phyloP scores from a whole-genome alignment of 2,797 vertebrate genomes.

The Emydoidea blandingii region DNA sequence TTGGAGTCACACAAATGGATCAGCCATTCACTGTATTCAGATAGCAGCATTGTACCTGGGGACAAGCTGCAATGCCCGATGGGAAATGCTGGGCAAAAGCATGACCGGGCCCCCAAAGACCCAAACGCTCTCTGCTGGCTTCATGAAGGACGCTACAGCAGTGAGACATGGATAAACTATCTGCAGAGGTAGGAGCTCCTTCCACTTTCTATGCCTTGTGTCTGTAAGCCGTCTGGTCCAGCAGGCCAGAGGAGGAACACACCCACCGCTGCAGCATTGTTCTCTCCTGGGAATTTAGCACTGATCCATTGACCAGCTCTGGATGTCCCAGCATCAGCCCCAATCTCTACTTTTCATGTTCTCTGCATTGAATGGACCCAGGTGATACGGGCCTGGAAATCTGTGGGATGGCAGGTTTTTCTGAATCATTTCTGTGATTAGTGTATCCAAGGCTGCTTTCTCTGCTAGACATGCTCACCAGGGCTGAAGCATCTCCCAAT shows the following conservation, averaged over 20 bases:
- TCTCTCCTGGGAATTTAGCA: background rate
- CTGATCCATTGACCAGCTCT: background rate
- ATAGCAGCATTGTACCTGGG: background rate
- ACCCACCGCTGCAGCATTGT: background rate
- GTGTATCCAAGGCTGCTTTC: background rate
- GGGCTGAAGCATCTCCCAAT: background rate
- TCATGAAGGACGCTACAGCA: background rate
- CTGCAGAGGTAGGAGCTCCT: background rate
- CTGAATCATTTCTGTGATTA: background rate
- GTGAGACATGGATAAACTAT: background rate
- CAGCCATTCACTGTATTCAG: background rate
- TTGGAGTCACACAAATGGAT: background rate
- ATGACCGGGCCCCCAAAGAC: background rate
- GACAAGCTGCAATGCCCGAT: background rate
- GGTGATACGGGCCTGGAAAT: background rate
- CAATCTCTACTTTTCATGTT: background rate
- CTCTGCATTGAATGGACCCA: background rate
- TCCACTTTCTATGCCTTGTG: background rate
- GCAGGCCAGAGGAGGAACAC: background rate
- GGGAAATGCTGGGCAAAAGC: background rate
- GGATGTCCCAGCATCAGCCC: background rate
- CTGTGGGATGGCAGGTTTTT: background rate
- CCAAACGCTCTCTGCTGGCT: background rate
- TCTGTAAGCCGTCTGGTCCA: background rate
- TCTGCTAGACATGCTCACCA: background rate